phyloP scores from a whole-genome alignment of 2,888 invertebrate species.

The Nomada goodeniana region DNA sequence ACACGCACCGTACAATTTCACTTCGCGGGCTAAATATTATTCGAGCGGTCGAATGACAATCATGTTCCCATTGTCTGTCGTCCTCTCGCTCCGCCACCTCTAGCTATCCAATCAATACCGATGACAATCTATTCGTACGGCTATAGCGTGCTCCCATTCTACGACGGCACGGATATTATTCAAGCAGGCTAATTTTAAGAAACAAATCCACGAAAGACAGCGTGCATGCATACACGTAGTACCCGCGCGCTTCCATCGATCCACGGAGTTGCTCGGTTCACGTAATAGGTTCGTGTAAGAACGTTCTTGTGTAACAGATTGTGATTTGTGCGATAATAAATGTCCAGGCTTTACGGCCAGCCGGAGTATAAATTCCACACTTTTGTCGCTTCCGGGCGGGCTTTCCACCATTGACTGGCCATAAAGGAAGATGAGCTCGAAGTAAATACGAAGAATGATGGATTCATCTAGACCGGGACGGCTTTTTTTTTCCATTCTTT shows the following conservation, averaged over 20 bases:
- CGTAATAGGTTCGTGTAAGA: slow-evolving; percentile 28
- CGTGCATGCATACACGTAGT: background rate
- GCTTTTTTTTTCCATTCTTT: slow-evolving; percentile 27
- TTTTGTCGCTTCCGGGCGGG: slow-evolving; percentile 42
- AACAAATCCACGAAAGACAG: background rate
- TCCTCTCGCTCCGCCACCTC: background rate
- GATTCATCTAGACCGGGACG: slow-evolving; percentile 40
- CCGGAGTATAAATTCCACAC: slow-evolving; percentile 57
- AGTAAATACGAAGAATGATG: slow-evolving; percentile 61
- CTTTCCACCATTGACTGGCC: slow-evolving; percentile 43
- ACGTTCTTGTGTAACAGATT: slow-evolving; percentile 57
- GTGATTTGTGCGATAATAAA: slow-evolving; percentile 71
- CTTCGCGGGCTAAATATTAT: background rate
- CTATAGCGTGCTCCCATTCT: too few species aligned
- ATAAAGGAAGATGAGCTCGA: slow-evolving; percentile 56
- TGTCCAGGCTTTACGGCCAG: slow-evolving; percentile 59
- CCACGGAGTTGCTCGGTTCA: background rate
- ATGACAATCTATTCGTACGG: background rate
- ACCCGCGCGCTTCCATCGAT: background rate
- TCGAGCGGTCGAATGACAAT: background rate
- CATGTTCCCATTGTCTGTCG: background rate
- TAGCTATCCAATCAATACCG: background rate
- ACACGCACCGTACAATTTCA: background rate
- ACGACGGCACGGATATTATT: background rate
- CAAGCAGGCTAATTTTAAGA: background rate